These are phyloP conservation scores for Chromobotia macracanthus DNA, from an alignment of 2,797 vertebrate genomes.

Conservation along the genomic window DNA sequence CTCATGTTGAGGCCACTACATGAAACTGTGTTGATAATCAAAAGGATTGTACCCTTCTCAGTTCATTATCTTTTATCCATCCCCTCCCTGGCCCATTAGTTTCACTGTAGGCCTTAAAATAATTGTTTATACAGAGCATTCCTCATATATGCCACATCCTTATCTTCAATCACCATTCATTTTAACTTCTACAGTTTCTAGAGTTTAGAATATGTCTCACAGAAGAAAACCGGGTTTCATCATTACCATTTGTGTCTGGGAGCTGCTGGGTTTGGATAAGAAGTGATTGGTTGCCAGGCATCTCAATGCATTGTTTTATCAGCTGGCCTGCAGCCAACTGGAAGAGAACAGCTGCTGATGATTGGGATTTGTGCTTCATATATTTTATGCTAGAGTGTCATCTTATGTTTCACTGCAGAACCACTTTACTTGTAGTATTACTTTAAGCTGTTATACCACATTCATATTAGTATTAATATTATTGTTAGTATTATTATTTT, in stretches of 20 bases:
- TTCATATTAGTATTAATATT: background rate
- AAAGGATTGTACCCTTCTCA: background rate
- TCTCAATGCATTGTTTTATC: background rate
- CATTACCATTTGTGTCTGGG: background rate
- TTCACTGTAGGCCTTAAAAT: conserved; percentile 2
- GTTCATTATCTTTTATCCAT: conserved; percentile 24
- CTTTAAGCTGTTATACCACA: background rate
- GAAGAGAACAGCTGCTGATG: background rate
- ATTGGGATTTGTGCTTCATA: background rate
- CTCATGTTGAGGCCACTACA: conserved; percentile 35
- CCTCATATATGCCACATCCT: background rate
- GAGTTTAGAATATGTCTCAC: background rate
- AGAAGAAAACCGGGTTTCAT: conserved; percentile 1
- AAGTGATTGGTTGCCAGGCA: background rate
- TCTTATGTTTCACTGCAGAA: background rate
- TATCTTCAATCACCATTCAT: conserved; percentile 9
- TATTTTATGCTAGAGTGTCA: background rate
- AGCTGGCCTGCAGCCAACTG: background rate
- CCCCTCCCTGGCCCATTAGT: background rate
- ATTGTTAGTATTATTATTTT: background rate
- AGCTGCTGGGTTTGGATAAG: background rate
- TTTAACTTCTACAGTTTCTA: background rate
- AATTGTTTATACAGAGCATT: background rate
- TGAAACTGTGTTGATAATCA: conserved; percentile 31
- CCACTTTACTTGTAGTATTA: background rate